Evolutionary conservation across 2,888 invertebrate genomes (phyloP), one percentile per base, ranked within the genome.

Genomic region (Drosophila histrio): DNA sequence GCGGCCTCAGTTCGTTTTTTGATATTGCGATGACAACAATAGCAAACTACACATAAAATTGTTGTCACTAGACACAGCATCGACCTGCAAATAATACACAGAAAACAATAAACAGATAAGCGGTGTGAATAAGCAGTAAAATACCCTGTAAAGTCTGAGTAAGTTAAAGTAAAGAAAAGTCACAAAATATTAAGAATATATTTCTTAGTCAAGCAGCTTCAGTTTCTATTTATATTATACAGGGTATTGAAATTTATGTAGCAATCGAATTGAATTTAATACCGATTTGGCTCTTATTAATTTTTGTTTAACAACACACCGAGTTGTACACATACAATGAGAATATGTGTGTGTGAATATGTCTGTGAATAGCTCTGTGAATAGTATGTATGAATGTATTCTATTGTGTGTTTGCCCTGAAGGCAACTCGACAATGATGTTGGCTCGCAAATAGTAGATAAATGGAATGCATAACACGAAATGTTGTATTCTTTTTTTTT

Each of bases 41-140:
- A 96, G 91, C 96, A 96, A 63, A 96, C 94, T 32, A 96, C 94
- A 87, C 96, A 95, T 62, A 96, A 94, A 46, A 95, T 94, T 80
- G 96, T 94, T 85, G 96, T 93, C 77, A 96, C 95, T 24, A 96
- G 95, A 89, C 96, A 95, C 81, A 96, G 92, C 93, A 96, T 96
- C 39, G 95, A 95, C 89, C 96, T 96, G 93, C 56, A 93, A 92
- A 84, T 13, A 28, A 54, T 19, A 11, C 6, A 7, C 8, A 41
- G 3, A 50, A 2, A 36, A 9, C 15, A 1, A 34, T 11, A 41
- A 1, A 34, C n/a, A 41, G n/a, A 17, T 19, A 26, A 49, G 21
- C 34, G 13, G 19, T 13, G 13, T 15, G 4, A 1, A n/a, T 30
- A 17, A 46, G 21, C 13, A n/a, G 38, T 13, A 7, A 36, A 43